Conservation (phyloP, 2,797 vertebrate species). For the Discoglossus pictus region DNA sequence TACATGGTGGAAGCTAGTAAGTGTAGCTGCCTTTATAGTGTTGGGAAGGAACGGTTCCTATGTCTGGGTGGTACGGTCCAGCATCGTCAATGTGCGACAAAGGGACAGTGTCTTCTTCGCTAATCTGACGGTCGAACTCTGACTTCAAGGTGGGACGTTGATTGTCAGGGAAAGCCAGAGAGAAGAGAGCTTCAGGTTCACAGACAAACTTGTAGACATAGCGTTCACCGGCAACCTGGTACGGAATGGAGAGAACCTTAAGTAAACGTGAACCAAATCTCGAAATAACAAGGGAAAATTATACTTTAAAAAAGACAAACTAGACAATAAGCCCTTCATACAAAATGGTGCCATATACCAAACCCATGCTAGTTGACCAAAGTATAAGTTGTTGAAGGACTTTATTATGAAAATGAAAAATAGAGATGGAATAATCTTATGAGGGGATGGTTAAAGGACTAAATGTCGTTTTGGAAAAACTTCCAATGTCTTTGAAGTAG, state of each 20-base stretch:
- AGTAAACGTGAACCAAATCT: too few relatives aligned
- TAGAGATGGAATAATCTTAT: too few relatives aligned
- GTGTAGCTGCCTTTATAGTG: conserved; percentile 86
- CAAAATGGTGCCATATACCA: too few relatives aligned
- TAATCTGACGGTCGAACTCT: conserved; percentile 85
- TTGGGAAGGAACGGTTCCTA: conserved; percentile 78
- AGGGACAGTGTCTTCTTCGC: conserved; percentile 93
- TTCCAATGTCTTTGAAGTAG: too few relatives aligned
- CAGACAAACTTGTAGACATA: conserved; percentile 98
- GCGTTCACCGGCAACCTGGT: conserved; percentile 93
- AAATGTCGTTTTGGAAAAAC: too few relatives aligned
- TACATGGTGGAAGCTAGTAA: conserved; percentile 70
- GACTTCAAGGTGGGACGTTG: conserved; percentile 88
- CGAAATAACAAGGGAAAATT: too few relatives aligned
- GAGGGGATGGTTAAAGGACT: too few relatives aligned
- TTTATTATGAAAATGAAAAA: too few relatives aligned
- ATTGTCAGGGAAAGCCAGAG: conserved; percentile 91
- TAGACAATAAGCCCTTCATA: too few relatives aligned
- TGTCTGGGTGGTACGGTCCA: conserved; percentile 75
- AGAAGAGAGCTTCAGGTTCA: conserved; percentile 92
- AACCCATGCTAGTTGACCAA: too few relatives aligned
- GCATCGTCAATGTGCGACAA: conserved; percentile 90
- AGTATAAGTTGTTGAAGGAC: too few relatives aligned
- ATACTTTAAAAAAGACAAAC: too few relatives aligned
- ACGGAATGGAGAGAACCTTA: background rate